Base-by-base conservation (phyloP, 2,888 invertebrate genomes). In the Frankliniella fusca region DNA sequence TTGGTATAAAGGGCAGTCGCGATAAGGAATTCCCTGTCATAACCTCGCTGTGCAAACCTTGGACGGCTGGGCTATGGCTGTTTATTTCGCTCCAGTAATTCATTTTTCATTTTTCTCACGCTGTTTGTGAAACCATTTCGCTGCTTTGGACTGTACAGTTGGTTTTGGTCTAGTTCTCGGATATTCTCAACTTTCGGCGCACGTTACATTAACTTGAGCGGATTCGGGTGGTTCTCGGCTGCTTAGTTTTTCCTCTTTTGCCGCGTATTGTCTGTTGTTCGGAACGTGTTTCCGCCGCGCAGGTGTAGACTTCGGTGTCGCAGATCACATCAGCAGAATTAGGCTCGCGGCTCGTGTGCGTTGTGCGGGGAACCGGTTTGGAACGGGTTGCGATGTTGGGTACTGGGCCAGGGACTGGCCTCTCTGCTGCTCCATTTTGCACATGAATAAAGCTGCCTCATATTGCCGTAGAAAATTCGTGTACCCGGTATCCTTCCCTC, bases 381-480 rank as follows among this genome's bases (percentile, higher is more conserved):
- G 54, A 54, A 54, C 54, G 20, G 54, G 54, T 70, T 76, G 70
- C 27, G 23, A n/a, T 70, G 70, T 70, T 70, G 70, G 70, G 70
- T 76, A 76, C 70, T 76, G 70, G 70, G 70, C 70, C 70, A 76
- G 70, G 70, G 70, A 65, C 65, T 65, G 20, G 70, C 18, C 8
- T 54, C 54, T 54, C 54, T 54, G 54, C 54, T 54, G 54, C 38
- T 38, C 38, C 38, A 38, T 38, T 38, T 38, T 18, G 54, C 54
- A 54, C 54, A 50, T 18, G 18, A 54, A 54, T 15, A 54, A 12
- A 54, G 15, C 54, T 5, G 5, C 15, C 12, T 12, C 54, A 54
- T 54, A 54, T 54, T 12, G 54, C 15, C 12, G 10, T 38, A 5
- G 38, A 3, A 38, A 38, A 38, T 38, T 54, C 54, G 11, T 18